Evolutionary conservation across 2,113 vertebrate species (phyloP).

Genomic region (Coreoperca whiteheadi): DNA sequence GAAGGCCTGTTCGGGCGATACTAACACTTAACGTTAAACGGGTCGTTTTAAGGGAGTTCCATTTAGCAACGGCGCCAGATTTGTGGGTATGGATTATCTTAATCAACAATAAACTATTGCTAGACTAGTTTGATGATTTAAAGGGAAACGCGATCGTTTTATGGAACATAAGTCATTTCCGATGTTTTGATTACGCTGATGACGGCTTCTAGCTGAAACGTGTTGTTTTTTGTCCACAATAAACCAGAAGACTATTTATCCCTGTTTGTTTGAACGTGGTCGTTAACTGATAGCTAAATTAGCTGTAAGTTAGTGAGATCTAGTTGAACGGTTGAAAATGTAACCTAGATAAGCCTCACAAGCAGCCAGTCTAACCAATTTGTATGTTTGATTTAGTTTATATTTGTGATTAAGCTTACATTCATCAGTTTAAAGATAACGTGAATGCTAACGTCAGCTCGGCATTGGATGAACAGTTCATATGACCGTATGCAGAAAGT

Average conservation of each 20-base stretch:
- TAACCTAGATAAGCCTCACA: neutral
- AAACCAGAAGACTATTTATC: no score
- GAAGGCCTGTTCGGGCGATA: slow-evolving; percentile 10
- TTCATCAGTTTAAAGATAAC: neutral
- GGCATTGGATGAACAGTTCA: no score
- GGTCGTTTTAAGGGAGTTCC: neutral
- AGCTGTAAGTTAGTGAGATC: neutral
- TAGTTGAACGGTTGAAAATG: neutral
- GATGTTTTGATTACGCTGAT: no score
- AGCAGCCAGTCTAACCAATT: neutral
- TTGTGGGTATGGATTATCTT: no score
- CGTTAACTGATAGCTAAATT: neutral
- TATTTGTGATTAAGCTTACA: neutral
- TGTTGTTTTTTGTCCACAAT: no score
- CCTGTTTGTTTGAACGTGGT: neutral
- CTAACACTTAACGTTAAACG: no score
- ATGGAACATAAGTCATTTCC: no score
- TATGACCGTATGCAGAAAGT: neutral
- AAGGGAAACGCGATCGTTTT: neutral
- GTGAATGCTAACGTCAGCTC: neutral
- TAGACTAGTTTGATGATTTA: no score
- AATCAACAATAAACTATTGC: no score
- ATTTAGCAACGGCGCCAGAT: neutral
- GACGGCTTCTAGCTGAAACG: no score
- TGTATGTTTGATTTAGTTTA: neutral